These are phyloP conservation scores for Aphidoletes aphidimyza DNA, from an alignment of 2,888 invertebrate species.

Conservation along the genomic window DNA sequence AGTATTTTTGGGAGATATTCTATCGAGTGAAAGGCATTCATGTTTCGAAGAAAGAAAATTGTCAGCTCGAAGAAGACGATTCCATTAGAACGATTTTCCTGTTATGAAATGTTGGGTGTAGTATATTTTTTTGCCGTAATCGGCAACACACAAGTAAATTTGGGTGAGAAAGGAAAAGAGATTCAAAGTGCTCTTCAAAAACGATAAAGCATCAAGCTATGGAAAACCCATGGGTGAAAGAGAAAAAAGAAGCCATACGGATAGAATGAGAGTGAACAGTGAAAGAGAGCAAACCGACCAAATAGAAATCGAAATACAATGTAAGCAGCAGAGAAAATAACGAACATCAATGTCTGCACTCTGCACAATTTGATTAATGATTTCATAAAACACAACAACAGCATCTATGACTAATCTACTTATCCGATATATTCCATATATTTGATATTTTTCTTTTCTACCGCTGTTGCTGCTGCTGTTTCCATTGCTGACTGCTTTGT, in stretches of 20 bases:
- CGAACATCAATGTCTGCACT: conserved; percentile 64
- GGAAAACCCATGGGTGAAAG: too few species aligned
- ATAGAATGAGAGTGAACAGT: too few species aligned
- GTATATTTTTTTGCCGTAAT: conserved; percentile 13
- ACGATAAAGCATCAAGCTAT: conserved; percentile 40
- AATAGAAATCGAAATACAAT: conserved; percentile 35
- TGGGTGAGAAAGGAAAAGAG: neutral
- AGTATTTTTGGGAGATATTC: neutral
- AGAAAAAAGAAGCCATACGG: too few species aligned
- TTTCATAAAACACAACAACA: conserved; percentile 59
- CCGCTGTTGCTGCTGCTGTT: neutral
- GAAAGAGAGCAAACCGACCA: conserved; percentile 55
- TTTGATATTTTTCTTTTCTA: conserved; percentile 8
- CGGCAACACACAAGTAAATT: neutral
- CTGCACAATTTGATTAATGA: conserved; percentile 67
- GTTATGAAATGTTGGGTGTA: conserved; percentile 28
- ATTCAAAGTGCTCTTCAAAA: conserved; percentile 26
- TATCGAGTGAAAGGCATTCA: neutral
- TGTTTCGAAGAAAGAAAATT: conserved; percentile 34
- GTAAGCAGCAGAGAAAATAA: conserved; percentile 13
- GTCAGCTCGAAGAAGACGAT: conserved; percentile 53
- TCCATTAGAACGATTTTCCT: conserved; percentile 52
- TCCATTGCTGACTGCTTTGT: neutral
- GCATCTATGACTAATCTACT: conserved; percentile 55
- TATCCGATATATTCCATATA: conserved; percentile 53